phyloP scores from a whole-genome alignment of 1,140 invertebrate species.

The Arion vulgaris region DNA sequence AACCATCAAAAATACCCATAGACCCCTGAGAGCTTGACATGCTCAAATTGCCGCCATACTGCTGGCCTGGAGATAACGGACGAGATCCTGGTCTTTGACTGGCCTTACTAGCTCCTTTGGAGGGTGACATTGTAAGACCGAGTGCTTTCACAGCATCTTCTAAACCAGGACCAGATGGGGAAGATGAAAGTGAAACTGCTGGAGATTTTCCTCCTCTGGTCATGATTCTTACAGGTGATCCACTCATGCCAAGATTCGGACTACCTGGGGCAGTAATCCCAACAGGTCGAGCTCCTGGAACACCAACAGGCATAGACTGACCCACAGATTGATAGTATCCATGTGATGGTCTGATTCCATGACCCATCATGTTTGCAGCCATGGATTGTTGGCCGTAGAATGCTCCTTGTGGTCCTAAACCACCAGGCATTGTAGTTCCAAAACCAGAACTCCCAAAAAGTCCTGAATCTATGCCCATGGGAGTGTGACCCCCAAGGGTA shows the following conservation, averaged over 20 bases:
- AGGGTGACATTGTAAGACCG: slow-evolving; percentile 31
- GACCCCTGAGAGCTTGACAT: not conserved
- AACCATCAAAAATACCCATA: not conserved
- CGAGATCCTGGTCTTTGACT: not conserved
- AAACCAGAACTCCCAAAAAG: not conserved
- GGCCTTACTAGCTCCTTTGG: not conserved
- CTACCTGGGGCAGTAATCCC: slow-evolving; percentile 20
- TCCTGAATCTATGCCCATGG: not conserved
- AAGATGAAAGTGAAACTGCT: slow-evolving; percentile 26
- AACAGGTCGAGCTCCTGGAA: not conserved
- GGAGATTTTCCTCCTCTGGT: slow-evolving; percentile 31
- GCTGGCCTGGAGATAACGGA: slow-evolving; percentile 23
- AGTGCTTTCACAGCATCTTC: slow-evolving; percentile 38
- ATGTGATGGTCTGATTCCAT: not conserved
- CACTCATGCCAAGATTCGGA: slow-evolving; percentile 20
- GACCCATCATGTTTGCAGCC: slow-evolving; percentile 10
- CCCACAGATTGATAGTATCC: not conserved
- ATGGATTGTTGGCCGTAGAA: not conserved
- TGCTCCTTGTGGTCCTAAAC: not conserved
- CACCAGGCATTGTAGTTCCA: not conserved
- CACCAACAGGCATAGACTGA: not conserved
- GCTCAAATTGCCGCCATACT: not conserved
- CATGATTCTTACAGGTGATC: slow-evolving; percentile 35
- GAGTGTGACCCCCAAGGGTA: no score
- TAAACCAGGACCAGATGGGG: slow-evolving; percentile 30